These are phyloP conservation scores for Biston betularia DNA, from an alignment of 2,888 invertebrate species.

Conservation along the genomic window DNA sequence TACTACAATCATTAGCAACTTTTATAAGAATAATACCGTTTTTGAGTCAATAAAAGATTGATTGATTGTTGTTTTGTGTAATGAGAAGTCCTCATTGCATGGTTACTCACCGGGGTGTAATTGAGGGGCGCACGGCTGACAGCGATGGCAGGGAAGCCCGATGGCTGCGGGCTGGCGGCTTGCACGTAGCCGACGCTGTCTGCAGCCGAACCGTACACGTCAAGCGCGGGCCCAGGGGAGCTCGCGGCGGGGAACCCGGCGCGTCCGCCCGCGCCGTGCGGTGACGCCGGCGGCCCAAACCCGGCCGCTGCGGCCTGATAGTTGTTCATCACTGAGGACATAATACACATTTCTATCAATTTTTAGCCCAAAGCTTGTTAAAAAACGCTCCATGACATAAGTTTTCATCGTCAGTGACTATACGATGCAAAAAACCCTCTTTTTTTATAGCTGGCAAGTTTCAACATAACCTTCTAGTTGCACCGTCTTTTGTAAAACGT, in stretches of 20 bases:
- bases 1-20: no score
- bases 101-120: conserved; percentile 93
- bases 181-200: conserved; percentile 98
- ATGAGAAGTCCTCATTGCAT: not conserved
- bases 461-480: no score
- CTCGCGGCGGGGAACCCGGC: conserved; percentile 96
- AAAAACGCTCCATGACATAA: no score
- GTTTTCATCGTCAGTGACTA: no score
- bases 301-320: conserved; percentile 95
- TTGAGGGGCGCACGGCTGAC: conserved; percentile 97
- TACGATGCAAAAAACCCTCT: no score
- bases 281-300: conserved; percentile 93
- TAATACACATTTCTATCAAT: not conserved
- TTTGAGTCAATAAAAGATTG: no score
- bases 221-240: conserved; percentile 96
- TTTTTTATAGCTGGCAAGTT: no score
- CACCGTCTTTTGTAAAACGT: no score
- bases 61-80: no score
- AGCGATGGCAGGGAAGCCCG: conserved; percentile 97
- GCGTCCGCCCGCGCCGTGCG: conserved; percentile 90
- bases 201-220: conserved; percentile 96
- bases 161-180: conserved; percentile 98
- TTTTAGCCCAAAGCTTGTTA: not conserved
- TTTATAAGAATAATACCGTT: no score
- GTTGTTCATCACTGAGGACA: conserved; percentile 96